Conservation (phyloP, 2,113 vertebrate species). For the Cheirogaleus medius region DNA sequence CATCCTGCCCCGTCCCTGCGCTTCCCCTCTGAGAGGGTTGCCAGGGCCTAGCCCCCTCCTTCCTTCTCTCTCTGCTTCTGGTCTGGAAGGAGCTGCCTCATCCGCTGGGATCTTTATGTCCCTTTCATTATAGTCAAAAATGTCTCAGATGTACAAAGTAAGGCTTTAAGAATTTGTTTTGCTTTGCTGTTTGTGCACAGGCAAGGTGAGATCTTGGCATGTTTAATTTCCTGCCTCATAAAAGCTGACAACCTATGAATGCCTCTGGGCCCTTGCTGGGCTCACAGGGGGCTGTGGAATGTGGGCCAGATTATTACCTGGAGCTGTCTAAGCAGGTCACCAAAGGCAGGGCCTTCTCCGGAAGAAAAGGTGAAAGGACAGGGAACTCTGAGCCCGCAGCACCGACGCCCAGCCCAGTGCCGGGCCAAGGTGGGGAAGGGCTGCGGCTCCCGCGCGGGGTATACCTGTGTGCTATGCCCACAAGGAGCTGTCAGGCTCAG, state of each 20-base stretch:
- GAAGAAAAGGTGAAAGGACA: not conserved
- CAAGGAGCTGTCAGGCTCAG: not conserved
- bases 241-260: accelerated
- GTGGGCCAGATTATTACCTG: not conserved
- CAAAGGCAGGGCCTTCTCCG: not conserved
- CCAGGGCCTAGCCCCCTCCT: too few species aligned
- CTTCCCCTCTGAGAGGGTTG: not conserved
- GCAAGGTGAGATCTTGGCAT: not conserved
- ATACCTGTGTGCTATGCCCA: not conserved
- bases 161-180: not conserved
- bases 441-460: too few species aligned
- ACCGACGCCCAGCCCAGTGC: not conserved
- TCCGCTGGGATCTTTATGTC: not conserved
- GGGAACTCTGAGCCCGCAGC: accelerated
- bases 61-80: not conserved
- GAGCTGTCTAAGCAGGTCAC: not conserved
- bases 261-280: too few species aligned
- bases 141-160: not conserved
- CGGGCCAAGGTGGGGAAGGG: not conserved
- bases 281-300: not conserved
- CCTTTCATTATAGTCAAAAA: not conserved
- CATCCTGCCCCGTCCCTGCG: not conserved
- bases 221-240: not conserved
- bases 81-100: not conserved
- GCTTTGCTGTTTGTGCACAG: not conserved